Evolutionary conservation across 92 coral and sea anemone genomes (phyloP).

Genomic region (Phymanthus crucifer): DNA sequence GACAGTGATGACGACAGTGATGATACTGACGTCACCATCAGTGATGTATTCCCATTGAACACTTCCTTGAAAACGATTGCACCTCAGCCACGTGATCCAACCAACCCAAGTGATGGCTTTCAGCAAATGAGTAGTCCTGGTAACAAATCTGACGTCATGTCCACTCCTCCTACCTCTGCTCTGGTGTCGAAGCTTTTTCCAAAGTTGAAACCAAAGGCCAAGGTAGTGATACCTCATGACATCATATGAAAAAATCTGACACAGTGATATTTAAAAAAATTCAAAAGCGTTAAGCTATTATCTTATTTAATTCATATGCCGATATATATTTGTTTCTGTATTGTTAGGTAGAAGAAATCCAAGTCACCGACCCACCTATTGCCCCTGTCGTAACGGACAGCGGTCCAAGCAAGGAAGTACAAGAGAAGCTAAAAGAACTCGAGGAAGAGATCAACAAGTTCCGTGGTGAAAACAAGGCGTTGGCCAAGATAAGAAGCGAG

Average conservation of each 20-base stretch:
- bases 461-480: constrained; percentile 81
- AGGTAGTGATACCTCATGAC: constrained; percentile 21
- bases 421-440: constrained; percentile 89
- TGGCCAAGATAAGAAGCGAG: constrained; percentile 72
- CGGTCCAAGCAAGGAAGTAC: constrained; percentile 76
- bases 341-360: not conserved
- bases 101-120: not conserved
- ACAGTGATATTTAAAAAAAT: not conserved
- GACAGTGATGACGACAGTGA: constrained; percentile 47
- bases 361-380: not conserved
- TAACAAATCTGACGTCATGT: constrained; percentile 27
- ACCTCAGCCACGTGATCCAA: constrained; percentile 6
- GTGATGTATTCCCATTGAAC: constrained; percentile 57
- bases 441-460: constrained; percentile 91
- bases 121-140: not conserved
- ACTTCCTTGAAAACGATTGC: constrained; percentile 45
- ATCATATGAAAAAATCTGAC: not conserved
- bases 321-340: not conserved
- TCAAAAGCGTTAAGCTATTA: not conserved
- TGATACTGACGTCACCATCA: constrained; percentile 75
- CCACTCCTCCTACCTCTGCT: constrained; percentile 96
- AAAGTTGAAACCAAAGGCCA: constrained; percentile 74
- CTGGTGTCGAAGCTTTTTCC: constrained; percentile 94
- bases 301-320: not conserved
- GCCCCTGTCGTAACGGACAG: constrained; percentile 10